Evolutionary conservation across 2,113 vertebrate genomes (phyloP), one percentile per base, ranked within the genome.

Genomic region (Xiphias gladius): DNA sequence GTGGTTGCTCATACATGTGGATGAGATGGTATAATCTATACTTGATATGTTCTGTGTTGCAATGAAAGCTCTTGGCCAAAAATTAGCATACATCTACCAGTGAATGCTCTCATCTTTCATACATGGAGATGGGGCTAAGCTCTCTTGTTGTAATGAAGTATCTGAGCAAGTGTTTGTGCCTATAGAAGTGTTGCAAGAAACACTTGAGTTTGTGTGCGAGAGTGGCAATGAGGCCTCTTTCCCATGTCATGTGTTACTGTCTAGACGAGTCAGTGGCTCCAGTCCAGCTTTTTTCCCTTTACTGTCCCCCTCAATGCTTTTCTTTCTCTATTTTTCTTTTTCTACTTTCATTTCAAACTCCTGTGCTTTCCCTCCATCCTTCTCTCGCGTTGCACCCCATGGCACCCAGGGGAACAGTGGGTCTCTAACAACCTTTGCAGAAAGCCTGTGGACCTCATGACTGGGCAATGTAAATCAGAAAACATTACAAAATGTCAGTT

Each of bases 401-500:
- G 41, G n/a, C 70, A 76, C 84, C 88, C 86, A 63, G 58, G 87
- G 86, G 83, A 80, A 35, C 50, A 58, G 50, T 37, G 65, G 26
- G 73, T 82, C 75, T 84, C 58, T 66, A 69, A 79, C 80, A 90
- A 59, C 79, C 82, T 89, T 88, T 83, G 79, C 80, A 80, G 66
- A 74, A 82, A 82, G 82, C 61, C 66, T n/a, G n/a, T 73, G 75
- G 55, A 80, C 66, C 35, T 61, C 83, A 76, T 76, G 83, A 80
- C 81, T 74, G 76, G 48, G 57, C 63, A 69, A 19, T 63, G 37
- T 66, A 28, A 43, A 57, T 71, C 7, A 19, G 73, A 73, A 76
- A 76, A 75, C 39, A 75, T 64, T 46, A 76, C 73, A 78, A 90
- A 90, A 92, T 62, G 89, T 90, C 82, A 55, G 13, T 75, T 90